Conservation (phyloP, 2,113 vertebrate genomes). For the Oreamnos americanus region DNA sequence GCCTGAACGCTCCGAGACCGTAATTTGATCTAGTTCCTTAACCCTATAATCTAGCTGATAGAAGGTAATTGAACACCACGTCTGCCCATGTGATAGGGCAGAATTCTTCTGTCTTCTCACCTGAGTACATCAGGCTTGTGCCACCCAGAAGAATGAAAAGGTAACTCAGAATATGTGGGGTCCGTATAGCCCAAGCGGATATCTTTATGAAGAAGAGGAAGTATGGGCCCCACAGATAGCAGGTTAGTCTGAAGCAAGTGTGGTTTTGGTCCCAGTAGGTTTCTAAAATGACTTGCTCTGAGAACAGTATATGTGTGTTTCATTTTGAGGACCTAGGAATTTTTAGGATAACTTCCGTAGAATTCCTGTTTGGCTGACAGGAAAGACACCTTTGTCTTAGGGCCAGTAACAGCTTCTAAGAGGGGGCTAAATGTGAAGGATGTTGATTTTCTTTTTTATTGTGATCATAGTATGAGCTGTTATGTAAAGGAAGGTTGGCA, state of each 20-base stretch:
- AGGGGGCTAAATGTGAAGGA: constrained; percentile 18
- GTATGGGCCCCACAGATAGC: constrained; percentile 63
- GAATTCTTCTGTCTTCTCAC: constrained; percentile 67
- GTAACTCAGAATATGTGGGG: constrained; percentile 73
- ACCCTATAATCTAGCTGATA: constrained; percentile 54
- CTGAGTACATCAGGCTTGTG: constrained; percentile 38
- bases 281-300: not conserved
- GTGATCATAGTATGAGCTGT: not conserved
- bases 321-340: not conserved
- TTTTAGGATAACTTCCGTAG: not conserved
- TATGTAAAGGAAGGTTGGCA: not conserved
- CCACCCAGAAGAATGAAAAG: constrained; percentile 69
- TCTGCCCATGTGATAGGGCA: constrained; percentile 55
- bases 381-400: not conserved
- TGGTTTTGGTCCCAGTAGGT: not conserved
- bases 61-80: constrained; percentile 42
- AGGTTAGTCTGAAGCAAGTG: constrained; percentile 58
- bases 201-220: constrained; percentile 62
- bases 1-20: not conserved
- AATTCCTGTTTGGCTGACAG: not conserved
- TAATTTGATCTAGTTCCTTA: constrained; percentile 49
- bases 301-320: not conserved
- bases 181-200: constrained; percentile 55
- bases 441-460: not conserved
- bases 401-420: not conserved